Conservation (phyloP, 2,797 vertebrate species). For the Sparidentex hasta region DNA sequence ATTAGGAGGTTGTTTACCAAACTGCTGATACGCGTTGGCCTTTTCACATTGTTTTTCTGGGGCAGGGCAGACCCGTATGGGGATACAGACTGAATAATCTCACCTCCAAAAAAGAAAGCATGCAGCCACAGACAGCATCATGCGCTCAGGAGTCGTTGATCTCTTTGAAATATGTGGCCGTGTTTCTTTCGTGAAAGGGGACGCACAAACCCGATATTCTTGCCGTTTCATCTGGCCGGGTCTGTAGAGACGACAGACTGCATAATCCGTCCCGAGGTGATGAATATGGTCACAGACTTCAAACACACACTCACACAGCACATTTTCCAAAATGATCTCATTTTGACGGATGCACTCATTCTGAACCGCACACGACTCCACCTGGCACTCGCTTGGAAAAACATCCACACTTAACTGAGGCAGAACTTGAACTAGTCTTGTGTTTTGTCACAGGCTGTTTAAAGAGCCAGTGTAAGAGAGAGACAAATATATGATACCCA, state of each 20-base stretch:
- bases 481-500: neutral
- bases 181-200: neutral
- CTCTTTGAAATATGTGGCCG: slow-evolving; percentile 5
- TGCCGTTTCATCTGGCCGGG: slow-evolving; percentile 17
- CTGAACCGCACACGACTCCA: neutral
- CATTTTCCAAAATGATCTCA: slow-evolving; percentile 13
- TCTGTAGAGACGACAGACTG: neutral
- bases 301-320: slow-evolving; percentile 9
- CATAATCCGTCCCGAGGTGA: slow-evolving; percentile 21
- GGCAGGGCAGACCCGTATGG: slow-evolving; percentile 47
- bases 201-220: slow-evolving; percentile 8
- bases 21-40: slow-evolving; percentile 60
- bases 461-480: neutral
- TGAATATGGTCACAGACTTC: slow-evolving; percentile 24
- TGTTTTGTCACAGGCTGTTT: neutral
- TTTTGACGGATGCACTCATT: neutral
- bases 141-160: neutral
- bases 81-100: slow-evolving; percentile 45
- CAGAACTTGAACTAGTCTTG: neutral
- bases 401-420: neutral
- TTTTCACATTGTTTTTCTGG: slow-evolving; percentile 70
- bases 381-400: neutral
- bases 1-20: slow-evolving; percentile 77
- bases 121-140: neutral
- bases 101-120: slow-evolving; percentile 16